phyloP scores from a whole-genome alignment of 2,888 invertebrate species.

The Spisula subtruncata region DNA sequence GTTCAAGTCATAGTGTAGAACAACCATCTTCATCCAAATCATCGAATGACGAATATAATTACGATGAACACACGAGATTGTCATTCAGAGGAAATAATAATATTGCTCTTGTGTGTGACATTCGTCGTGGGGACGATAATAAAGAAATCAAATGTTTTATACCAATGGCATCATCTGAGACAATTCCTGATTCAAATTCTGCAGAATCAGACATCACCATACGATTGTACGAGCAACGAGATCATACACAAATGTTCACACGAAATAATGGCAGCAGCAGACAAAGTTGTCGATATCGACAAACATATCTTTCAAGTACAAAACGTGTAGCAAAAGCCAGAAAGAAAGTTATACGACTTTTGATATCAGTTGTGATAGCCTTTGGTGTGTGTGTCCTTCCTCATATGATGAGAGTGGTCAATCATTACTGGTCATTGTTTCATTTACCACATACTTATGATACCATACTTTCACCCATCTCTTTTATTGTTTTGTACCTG shows the following conservation, averaged over 20 bases:
- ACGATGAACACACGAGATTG: conserved; percentile 14
- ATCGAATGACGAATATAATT: conserved; percentile 26
- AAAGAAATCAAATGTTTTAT: conserved; percentile 32
- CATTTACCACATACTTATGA: conserved; percentile 86
- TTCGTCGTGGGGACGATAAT: background rate
- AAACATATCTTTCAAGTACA: conserved; percentile 45
- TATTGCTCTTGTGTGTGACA: conserved; percentile 31
- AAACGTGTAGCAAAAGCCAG: conserved; percentile 49
- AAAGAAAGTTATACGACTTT: conserved; percentile 94
- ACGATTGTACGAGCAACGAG: background rate
- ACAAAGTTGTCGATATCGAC: conserved; percentile 39
- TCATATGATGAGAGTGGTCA: conserved; percentile 93
- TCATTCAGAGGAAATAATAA: conserved; percentile 40
- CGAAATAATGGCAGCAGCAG: conserved; percentile 10
- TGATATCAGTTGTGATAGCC: conserved; percentile 95
- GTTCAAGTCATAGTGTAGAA: background rate
- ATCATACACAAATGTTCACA: background rate
- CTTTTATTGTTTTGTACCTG: conserved; percentile 95
- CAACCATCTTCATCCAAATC: background rate
- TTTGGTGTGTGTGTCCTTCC: conserved; percentile 97
- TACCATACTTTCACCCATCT: conserved; percentile 92
- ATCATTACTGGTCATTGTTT: conserved; percentile 93
- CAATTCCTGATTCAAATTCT: background rate
- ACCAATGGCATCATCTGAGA: background rate
- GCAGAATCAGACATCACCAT: background rate